Base-by-base conservation (phyloP, 53 echinoderm and acorn worm genomes). In the Holothuria scabra region DNA sequence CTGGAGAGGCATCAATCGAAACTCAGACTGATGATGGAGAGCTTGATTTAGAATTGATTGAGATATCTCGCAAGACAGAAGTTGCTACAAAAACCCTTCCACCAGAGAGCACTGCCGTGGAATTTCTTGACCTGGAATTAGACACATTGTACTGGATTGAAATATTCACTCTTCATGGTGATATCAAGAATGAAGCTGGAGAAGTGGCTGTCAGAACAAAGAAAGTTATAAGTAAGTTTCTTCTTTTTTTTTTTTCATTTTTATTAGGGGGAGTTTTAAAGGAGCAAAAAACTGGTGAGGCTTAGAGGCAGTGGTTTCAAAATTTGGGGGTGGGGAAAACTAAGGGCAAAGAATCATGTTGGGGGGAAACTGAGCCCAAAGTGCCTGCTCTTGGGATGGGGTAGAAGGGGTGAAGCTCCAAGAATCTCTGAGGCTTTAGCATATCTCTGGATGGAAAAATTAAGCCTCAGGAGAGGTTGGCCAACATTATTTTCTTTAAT, bases 111-210 rank as follows among this genome's bases (percentile, higher is more conserved):
- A 87, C 86, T 20, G 80, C 60, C 12, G 87, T 91, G 56, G 89
- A 85, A 61, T 94, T 94, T 79, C 62, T 79, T 24, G 91, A 85
- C 60, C 58, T 94, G 44, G 75, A 89, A 5, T 83, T 82, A 26
- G 89, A 84, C 32, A 91, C 76, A 8, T 79, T 87, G 7, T 91
- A 90, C 64, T 30, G 60, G 3, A 82, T 94, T 24, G 71, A 90
- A 63, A 87, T 94, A 52, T 91, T 85, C 74, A 89, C 91, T 11
- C 38, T 87, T 24, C 71, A 59, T 33, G 91, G 81, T 61, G 85
- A 84, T 4, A 61, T 79, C 20, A 83, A 89, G 87, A 94, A 91
- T 87, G 89, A 91, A 5, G 61, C 74, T 9, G 74, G 41, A 12
- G 74, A 74, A 21, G 46, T 74, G 38, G 46, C 49, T 2, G 46